Conservation (phyloP, 2,797 vertebrate species). For the Sus cebifrons region DNA sequence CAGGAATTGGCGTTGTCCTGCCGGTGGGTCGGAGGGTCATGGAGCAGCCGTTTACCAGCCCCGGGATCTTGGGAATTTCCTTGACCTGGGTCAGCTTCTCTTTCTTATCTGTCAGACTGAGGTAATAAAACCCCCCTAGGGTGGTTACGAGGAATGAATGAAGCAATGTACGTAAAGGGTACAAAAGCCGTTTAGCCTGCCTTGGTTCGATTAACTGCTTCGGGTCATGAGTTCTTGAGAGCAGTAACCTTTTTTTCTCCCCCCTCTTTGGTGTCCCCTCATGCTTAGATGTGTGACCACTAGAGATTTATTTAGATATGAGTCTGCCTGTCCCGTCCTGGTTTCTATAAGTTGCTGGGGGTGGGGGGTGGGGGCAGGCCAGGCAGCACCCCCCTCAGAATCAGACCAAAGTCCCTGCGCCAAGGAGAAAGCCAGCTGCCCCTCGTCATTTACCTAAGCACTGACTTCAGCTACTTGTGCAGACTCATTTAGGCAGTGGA, state of each 20-base stretch:
- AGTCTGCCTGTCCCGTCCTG: accelerated
- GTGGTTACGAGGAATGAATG: neutral
- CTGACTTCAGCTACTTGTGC: neutral
- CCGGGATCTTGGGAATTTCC: neutral
- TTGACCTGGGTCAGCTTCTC: neutral
- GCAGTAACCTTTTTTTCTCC: neutral
- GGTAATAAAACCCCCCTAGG: neutral
- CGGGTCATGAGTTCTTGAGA: neutral
- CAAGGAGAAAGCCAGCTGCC: neutral
- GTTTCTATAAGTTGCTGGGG: neutral
- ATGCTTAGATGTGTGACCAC: neutral
- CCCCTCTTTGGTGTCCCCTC: neutral
- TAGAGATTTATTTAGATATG: neutral
- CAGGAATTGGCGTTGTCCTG: neutral
- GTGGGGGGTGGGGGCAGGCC: neutral
- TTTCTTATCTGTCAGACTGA: neutral
- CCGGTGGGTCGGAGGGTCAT: neutral
- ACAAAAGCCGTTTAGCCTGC: neutral
- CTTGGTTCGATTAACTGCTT: conserved; percentile 28
- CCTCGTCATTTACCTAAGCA: neutral
- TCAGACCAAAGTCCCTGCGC: neutral
- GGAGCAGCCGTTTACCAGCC: neutral
- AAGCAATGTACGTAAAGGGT: neutral
- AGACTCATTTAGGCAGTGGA: neutral
- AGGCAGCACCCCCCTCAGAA: neutral